phyloP scores from a whole-genome alignment of 2,797 vertebrate species.

The Microctenopoma stevenorrisi region DNA sequence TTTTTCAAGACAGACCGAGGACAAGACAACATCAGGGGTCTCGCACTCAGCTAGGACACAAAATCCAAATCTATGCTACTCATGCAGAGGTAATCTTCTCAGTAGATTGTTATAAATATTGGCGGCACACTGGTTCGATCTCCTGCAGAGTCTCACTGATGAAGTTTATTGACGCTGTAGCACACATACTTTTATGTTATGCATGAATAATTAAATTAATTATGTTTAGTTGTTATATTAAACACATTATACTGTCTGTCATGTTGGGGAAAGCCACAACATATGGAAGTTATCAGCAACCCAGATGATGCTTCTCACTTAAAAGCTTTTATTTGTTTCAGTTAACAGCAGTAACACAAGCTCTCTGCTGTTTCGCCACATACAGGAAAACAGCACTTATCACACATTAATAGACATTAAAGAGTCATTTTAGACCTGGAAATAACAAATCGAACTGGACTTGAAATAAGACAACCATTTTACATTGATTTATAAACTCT shows the following conservation, averaged over 20 bases:
- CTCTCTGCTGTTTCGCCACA: too few relatives aligned
- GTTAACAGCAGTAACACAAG: too few relatives aligned
- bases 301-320: too few relatives aligned
- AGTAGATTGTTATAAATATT: slow-evolving; percentile 31
- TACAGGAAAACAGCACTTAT: too few relatives aligned
- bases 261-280: not conserved
- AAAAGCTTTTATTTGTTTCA: too few relatives aligned
- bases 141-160: slow-evolving; percentile 41
- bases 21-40: slow-evolving; percentile 13
- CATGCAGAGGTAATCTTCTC: slow-evolving; percentile 24
- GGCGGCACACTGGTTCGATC: slow-evolving; percentile 28
- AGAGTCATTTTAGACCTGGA: too few relatives aligned
- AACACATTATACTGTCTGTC: not conserved
- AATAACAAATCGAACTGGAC: too few relatives aligned
- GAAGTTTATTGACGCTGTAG: slow-evolving; percentile 23
- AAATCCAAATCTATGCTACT: slow-evolving; percentile 39
- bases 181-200: not conserved
- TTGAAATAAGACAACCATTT: too few relatives aligned
- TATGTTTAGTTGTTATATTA: not conserved
- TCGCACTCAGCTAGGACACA: slow-evolving; percentile 24
- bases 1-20: slow-evolving; percentile 24
- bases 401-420: too few relatives aligned
- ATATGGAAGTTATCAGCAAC: too few relatives aligned
- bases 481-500: too few relatives aligned
- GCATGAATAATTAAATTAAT: slow-evolving; percentile 4